phyloP scores from a whole-genome alignment of 35 echinoderm and acorn worm species.

The Patiria miniata region DNA sequence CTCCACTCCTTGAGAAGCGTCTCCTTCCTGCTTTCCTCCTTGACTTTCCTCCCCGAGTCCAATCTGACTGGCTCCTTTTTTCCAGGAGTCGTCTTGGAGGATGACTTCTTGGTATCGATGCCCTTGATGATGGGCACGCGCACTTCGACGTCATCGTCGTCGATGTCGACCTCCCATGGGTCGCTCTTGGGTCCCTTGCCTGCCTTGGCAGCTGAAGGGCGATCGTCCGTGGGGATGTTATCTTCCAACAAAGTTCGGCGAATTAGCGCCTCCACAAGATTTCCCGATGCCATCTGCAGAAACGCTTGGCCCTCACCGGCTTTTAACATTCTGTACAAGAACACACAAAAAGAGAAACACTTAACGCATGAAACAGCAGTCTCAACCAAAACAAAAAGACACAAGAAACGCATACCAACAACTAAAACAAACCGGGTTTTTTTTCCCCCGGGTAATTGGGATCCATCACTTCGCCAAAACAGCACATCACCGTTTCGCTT shows the following conservation, averaged over 20 bases:
- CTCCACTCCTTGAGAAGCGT: constrained; percentile 31
- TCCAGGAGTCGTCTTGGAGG: neutral
- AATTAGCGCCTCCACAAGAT: constrained; percentile 94
- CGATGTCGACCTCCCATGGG: neutral
- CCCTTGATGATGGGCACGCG: neutral
- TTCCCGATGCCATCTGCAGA: constrained; percentile 88
- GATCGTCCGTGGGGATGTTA: constrained; percentile 30
- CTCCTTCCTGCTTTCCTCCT: constrained; percentile 24
- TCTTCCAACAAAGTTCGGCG: constrained; percentile 86
- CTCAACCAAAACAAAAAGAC: too few species aligned
- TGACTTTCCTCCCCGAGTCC: constrained; percentile 21
- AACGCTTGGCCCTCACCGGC: constrained; percentile 59
- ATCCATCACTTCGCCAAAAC: too few species aligned
- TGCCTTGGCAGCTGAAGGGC: neutral
- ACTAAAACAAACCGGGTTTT: too few species aligned
- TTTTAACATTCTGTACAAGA: constrained; percentile 63
- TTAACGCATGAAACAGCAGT: too few species aligned
- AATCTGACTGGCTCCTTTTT: constrained; percentile 3
- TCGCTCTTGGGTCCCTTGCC: neutral
- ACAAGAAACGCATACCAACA: too few species aligned
- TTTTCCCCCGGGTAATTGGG: too few species aligned
- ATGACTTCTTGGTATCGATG: neutral
- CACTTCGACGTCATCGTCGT: neutral
- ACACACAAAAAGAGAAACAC: constrained; percentile 20
- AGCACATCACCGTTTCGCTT: too few species aligned